Conservation (phyloP, 1,140 invertebrate genomes). For the Euura saliciscinereae region DNA sequence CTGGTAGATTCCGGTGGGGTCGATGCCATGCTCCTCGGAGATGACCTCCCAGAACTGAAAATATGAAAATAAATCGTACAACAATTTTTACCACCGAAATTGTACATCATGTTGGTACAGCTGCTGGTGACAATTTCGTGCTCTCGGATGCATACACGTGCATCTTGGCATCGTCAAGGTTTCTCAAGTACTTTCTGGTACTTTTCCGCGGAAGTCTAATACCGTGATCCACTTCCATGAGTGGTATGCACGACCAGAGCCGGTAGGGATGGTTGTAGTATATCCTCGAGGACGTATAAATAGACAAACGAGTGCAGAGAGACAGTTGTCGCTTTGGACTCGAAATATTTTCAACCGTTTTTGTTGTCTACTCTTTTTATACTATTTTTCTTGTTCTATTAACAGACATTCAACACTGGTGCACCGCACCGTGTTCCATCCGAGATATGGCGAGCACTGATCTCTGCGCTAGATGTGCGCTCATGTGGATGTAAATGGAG, state of each 20-base stretch:
- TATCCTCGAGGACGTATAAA: not conserved
- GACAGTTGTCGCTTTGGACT: not conserved
- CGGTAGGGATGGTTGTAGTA: not conserved
- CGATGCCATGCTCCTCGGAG: conserved; percentile 62
- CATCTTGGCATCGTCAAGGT: no score
- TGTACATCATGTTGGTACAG: no score
- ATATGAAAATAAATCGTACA: conserved; percentile 9
- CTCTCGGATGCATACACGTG: no score
- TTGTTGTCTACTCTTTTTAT: not conserved
- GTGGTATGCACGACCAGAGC: not conserved
- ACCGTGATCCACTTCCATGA: not conserved
- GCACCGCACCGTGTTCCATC: not conserved
- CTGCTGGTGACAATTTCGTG: no score
- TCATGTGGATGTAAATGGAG: not conserved
- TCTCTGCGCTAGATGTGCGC: no score
- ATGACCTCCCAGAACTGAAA: conserved; percentile 65
- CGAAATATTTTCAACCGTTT: no score
- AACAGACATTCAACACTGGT: not conserved
- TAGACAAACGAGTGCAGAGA: not conserved
- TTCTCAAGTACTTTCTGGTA: no score
- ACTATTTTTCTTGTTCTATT: conserved; percentile 1
- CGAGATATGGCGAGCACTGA: not conserved
- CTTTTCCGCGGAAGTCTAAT: no score
- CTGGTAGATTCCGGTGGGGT: conserved; percentile 51
- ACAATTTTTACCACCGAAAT: not conserved